Evolutionary conservation across 1,140 invertebrate species (phyloP).

Genomic region (Mercenaria mercenaria): DNA sequence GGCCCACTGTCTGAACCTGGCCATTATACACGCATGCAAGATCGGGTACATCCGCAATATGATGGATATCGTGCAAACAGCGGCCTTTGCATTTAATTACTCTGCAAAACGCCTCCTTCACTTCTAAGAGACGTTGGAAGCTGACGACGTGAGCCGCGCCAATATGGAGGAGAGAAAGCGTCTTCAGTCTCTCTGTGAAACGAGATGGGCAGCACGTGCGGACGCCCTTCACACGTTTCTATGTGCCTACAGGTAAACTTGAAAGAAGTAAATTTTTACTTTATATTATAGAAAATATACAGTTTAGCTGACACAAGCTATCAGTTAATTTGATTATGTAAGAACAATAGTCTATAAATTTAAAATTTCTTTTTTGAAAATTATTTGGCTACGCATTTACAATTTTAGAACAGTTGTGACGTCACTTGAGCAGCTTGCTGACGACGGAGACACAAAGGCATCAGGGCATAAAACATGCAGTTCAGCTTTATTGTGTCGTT

Average conservation of each 20-base stretch:
- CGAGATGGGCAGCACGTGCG: slow-evolving; percentile 40
- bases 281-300: neutral
- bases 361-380: neutral
- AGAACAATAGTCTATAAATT: neutral
- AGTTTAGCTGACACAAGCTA: neutral
- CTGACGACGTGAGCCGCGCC: neutral
- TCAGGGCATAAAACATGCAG: neutral
- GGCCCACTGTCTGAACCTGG: slow-evolving; percentile 64
- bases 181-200: slow-evolving; percentile 49
- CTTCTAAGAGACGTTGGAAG: slow-evolving; percentile 1
- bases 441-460: slow-evolving; percentile 18
- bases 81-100: slow-evolving; percentile 61
- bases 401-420: slow-evolving; percentile 7
- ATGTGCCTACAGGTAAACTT: slow-evolving; percentile 26
- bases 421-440: slow-evolving; percentile 6
- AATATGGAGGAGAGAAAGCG: slow-evolving; percentile 22
- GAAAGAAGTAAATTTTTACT: neutral
- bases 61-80: slow-evolving; percentile 43
- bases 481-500: slow-evolving; percentile 50
- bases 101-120: slow-evolving; percentile 32
- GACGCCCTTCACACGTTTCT: slow-evolving; percentile 50
- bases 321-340: neutral
- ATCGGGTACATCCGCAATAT: slow-evolving; percentile 33
- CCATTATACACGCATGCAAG: slow-evolving; percentile 55
- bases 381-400: neutral